Evolutionary conservation across 2,888 invertebrate genomes (phyloP), one percentile per base, ranked within the genome.

Genomic region (Rhagonycha lutea): DNA sequence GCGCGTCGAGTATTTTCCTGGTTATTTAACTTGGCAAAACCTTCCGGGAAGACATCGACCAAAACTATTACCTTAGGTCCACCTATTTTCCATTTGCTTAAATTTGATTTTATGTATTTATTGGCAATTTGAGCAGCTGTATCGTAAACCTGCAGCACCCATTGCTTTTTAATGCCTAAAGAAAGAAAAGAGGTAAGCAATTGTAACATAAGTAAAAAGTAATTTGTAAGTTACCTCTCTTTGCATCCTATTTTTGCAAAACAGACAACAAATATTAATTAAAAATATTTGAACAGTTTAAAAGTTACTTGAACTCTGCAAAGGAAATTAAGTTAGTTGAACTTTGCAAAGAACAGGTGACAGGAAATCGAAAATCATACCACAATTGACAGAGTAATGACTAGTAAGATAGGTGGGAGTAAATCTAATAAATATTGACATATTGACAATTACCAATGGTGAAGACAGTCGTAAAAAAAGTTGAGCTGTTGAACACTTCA

Each of bases 11-110:
- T 91, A 0, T 90, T 87, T 28, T 85, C 83, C 72, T 84, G 85
- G 65, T 84, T 84, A 14, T 86, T 89, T 10, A 91, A 90, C 72
- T 90, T 89, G 0, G 89, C 89, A 7, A 89, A 90, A 60, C 90
- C 88, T 67, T 90, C 87, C 0, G 93, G 93, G 84, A 91, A 93
- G 84, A 92, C 89, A 80, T 93, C 93, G 0, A 91, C 89, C 11
- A 93, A 86, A n/a, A 93, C 90, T 61, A 93, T 90, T 68, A 89
- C 88, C 80, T 90, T 89, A 29, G 89, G 89, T 0, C 92, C 92
- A 0, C 93, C 93, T 0, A 93, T 85, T 77, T 86, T 86, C 88
- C 90, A 85, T 78, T 89, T 85, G 82, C 89, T 86, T 82, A 89
- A 80, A 86, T 90, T 86, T 83, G 86, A 79, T 85, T 89, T 83